Percentiles rank a stretch among this genome's conserved stretches.
These are phyloP conservation scores for Ceratosolen fusciceps DNA, from an alignment of 1,140 invertebrate species.

Conservation along the genomic window DNA sequence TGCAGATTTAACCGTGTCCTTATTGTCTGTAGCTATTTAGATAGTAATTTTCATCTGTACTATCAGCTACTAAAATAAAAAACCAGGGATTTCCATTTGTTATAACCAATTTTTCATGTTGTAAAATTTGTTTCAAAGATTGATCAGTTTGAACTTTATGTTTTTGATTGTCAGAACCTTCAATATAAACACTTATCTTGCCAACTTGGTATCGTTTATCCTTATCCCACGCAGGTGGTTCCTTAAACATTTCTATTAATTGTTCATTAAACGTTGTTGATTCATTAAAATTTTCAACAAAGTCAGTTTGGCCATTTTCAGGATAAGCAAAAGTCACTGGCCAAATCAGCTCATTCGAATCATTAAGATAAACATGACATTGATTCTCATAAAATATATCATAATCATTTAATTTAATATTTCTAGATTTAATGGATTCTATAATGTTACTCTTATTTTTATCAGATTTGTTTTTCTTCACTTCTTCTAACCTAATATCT, in stretches of 20 bases:
- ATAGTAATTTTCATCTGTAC: constrained; percentile 67
- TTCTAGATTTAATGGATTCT: constrained; percentile 71
- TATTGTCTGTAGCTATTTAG: constrained; percentile 58
- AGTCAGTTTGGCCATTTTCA: constrained; percentile 81
- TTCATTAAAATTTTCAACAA: constrained; percentile 83
- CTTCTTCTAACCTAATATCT: constrained; percentile 75
- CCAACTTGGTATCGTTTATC: constrained; percentile 77
- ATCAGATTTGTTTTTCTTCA: constrained; percentile 72
- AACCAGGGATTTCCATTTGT: constrained; percentile 72
- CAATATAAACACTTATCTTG: constrained; percentile 85
- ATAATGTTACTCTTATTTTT: constrained; percentile 74
- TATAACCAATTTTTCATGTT: constrained; percentile 73
- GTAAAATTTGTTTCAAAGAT: constrained; percentile 77
- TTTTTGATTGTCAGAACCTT: constrained; percentile 77
- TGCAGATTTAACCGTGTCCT: neutral
- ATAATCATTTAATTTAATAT: constrained; percentile 66
- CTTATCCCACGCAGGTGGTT: constrained; percentile 82
- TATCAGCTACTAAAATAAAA: constrained; percentile 69
- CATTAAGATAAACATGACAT: constrained; percentile 73
- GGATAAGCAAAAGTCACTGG: constrained; percentile 89
- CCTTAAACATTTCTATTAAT: constrained; percentile 81
- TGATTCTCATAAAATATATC: constrained; percentile 41
- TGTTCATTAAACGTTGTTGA: constrained; percentile 80
- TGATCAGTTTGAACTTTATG: constrained; percentile 75
- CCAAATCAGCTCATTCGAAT: constrained; percentile 79